Evolutionary conservation across 2,113 vertebrate genomes (phyloP), one percentile per base, ranked within the genome.

Genomic region (Glaucidium brasilianum): DNA sequence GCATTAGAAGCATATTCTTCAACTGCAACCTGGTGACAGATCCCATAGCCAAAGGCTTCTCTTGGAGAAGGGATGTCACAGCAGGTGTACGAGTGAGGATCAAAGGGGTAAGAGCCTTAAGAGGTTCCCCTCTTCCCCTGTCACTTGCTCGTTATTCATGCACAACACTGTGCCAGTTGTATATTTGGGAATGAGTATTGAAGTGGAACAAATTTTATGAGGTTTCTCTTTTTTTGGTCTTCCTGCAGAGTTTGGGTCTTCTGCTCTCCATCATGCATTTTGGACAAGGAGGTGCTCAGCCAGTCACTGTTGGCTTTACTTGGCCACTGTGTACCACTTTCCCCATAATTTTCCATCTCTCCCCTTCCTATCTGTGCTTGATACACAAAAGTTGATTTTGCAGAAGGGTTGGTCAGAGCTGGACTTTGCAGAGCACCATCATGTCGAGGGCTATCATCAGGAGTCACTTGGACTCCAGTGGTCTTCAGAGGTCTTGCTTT

Each of bases 211-310:
- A 30, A 17, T 27, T 60, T 55, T 26, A 13, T 5, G 39, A 27
- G 27, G 6, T 9, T 43, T 43, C 20, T 49, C 21, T 34, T 3
- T 12, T 49, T 63, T 63, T 35, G 10, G 0, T 25, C 34, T 45
- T 26, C 13, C 16, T 1, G 0, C 3, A 2, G n/a, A 32, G 8
- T 37, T 75, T n/a, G 34, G 9, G 8, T 1, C 2, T 76, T 52
- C 41, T 71, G 23, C 23, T 74, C 1, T 2, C 49, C 7, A 1
- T 41, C 15, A 2, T 13, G 13, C 5, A 1, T 17, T 63, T 43
- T 71, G 37, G 37, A 35, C 9, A 27, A 22, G 66, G 41, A 50
- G 30, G 30, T 59, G 16, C 49, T 73, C 12, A 3, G 13, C 30
- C 26, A 20, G 73, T 37, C 14, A 4, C 25, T 43, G 3, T 7